phyloP scores from a whole-genome alignment of 2,113 vertebrate species.

The Galemys pyrenaicus region DNA sequence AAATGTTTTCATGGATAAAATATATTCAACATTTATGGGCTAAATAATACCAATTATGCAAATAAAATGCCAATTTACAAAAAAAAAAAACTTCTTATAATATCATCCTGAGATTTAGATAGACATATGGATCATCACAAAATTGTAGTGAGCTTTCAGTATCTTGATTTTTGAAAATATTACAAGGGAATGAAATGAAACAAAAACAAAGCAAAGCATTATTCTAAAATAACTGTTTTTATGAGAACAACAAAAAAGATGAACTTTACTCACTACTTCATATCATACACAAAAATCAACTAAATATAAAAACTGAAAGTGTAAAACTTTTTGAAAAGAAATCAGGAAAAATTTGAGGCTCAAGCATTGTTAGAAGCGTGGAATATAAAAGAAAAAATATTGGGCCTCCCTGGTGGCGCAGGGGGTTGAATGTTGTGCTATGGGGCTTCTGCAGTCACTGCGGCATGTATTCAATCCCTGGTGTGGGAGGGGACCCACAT shows the following conservation, averaged over 20 bases:
- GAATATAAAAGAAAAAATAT: neutral
- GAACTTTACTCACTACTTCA: neutral
- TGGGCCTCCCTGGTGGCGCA: too few relatives aligned
- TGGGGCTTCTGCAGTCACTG: too few relatives aligned
- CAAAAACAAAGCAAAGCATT: neutral
- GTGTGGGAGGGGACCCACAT: too few relatives aligned
- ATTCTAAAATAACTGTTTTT: neutral
- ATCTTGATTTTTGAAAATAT: neutral
- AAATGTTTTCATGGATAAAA: neutral
- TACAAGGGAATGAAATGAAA: neutral
- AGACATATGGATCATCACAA: neutral
- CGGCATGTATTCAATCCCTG: too few relatives aligned
- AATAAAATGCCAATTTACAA: neutral
- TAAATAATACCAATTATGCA: neutral
- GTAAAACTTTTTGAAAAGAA: neutral
- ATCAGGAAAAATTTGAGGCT: neutral
- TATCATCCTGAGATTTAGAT: neutral
- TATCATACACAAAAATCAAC: neutral
- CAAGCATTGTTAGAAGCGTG: neutral
- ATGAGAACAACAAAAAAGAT: neutral
- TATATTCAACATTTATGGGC: neutral
- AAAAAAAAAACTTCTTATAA: neutral
- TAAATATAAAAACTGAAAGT: neutral
- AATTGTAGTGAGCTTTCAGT: neutral
- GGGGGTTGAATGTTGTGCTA: too few relatives aligned